Evolutionary conservation across 2,113 vertebrate species (phyloP).

Genomic region (Pithys albifrons): DNA sequence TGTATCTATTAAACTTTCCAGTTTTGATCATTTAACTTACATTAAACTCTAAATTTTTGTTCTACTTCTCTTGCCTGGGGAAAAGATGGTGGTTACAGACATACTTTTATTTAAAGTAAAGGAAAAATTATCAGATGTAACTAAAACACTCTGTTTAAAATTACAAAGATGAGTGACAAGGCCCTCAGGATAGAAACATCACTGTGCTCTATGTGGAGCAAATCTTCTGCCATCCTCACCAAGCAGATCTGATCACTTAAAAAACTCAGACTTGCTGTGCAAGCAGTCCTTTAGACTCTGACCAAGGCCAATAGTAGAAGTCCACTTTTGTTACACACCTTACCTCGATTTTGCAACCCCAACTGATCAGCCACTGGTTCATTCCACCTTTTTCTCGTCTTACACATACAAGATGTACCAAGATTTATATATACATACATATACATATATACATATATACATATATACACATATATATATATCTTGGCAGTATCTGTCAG

Average conservation of each 20-base stretch:
- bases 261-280: neutral
- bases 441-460: too few relatives aligned
- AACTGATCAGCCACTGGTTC: neutral
- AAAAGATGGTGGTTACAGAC: neutral
- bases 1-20: neutral
- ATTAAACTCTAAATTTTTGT: neutral
- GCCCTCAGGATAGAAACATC: accelerated
- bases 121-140: neutral
- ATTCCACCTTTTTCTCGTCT: neutral
- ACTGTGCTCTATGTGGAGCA: neutral
- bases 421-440: neutral
- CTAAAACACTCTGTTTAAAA: neutral
- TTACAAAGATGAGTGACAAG: neutral
- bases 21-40: neutral
- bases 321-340: neutral
- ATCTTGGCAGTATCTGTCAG: neutral
- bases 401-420: neutral
- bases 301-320: neutral
- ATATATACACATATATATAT: too few relatives aligned
- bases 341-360: neutral
- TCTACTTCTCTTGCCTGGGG: neutral
- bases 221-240: neutral
- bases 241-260: neutral
- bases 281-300: neutral
- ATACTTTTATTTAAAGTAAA: neutral